Evolutionary conservation across 1,140 invertebrate genomes (phyloP), one percentile per base, ranked within the genome.

Genomic region (Phortica variegata): DNA sequence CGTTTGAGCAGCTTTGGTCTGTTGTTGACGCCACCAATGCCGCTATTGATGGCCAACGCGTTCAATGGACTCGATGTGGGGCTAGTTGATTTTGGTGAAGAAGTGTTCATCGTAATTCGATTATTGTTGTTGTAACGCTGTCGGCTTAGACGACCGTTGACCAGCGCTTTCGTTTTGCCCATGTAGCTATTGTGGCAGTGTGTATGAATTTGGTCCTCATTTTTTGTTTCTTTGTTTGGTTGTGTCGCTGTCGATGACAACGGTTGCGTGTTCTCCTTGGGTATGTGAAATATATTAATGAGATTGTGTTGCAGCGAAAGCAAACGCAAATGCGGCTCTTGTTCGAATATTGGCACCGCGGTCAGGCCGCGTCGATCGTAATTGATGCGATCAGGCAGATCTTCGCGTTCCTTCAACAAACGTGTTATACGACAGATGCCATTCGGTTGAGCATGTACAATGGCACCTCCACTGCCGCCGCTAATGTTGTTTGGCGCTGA

Each of bases 241-340:
- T 34, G 16, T 15, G 56, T 56, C 12, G 37, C 32, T 19, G 45
- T 38, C 4, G 52, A 45, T 13, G 52, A 38, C 5, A 45, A 44
- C 18, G 50, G 47, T 17, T 49, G 49, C 45, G 46, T 18, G 3
- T 36, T 48, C 43, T 59, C 80, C 68, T 54, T 79, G 49, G 74
- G 74, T 69, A 76, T 74, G 55, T 76, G 71, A 23, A 95, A 85
- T 53, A 83, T 85, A 44, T 84, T 87, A 44, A 96, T 87, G 49
- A 90, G 81, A 79, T 96, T 96, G 73, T 95, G 91, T 71, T 95
- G 93, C 20, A 95, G 81, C 29, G 93, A 95, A 36, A 96, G 77
- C 34, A 96, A 78, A 19, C 90, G 80, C 19, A 95, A 77, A 60
- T 86, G 85, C 15, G 86, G 82, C 58, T 93, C 91, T 32, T 85